Conservation (phyloP, 2,888 invertebrate genomes). For the Drosophila neonasuta region DNA sequence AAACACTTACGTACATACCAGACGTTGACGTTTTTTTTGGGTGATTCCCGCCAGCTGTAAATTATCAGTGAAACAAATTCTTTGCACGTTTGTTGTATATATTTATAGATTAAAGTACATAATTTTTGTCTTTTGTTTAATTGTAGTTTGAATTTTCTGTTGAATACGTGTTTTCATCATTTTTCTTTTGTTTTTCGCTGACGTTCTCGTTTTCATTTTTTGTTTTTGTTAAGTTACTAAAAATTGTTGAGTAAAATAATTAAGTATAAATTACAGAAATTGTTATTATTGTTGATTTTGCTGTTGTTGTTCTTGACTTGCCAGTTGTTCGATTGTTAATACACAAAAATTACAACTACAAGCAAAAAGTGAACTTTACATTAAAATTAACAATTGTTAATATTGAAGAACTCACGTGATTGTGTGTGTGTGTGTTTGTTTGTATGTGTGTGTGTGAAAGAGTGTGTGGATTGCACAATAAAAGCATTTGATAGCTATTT, state of each 20-base stretch:
- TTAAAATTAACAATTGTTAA: slow-evolving; percentile 58
- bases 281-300: slow-evolving; percentile 28
- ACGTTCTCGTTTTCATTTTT: slow-evolving; percentile 28
- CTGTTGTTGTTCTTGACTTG: slow-evolving; percentile 18
- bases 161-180: slow-evolving; percentile 53
- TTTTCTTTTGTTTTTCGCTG: slow-evolving; percentile 43
- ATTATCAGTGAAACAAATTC: slow-evolving; percentile 9
- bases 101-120: slow-evolving; percentile 71
- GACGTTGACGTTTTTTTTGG: background rate
- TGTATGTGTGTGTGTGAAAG: slow-evolving; percentile 9
- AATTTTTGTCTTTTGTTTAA: slow-evolving; percentile 46
- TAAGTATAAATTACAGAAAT: slow-evolving; percentile 71
- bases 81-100: slow-evolving; percentile 46
- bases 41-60: slow-evolving; percentile 7
- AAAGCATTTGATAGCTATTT: slow-evolving; percentile 56
- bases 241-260: slow-evolving; percentile 64
- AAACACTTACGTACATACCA: slow-evolving; percentile 8
- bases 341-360: slow-evolving; percentile 56
- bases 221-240: slow-evolving; percentile 40
- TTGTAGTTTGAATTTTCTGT: slow-evolving; percentile 43
- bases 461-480: slow-evolving; percentile 50
- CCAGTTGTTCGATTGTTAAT: slow-evolving; percentile 29
- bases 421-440: slow-evolving; percentile 21
- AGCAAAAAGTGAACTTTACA: slow-evolving; percentile 59
- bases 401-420: slow-evolving; percentile 43